Base-by-base conservation (phyloP, 2,113 vertebrate species). In the Cyanoramphus novaezelandiae region DNA sequence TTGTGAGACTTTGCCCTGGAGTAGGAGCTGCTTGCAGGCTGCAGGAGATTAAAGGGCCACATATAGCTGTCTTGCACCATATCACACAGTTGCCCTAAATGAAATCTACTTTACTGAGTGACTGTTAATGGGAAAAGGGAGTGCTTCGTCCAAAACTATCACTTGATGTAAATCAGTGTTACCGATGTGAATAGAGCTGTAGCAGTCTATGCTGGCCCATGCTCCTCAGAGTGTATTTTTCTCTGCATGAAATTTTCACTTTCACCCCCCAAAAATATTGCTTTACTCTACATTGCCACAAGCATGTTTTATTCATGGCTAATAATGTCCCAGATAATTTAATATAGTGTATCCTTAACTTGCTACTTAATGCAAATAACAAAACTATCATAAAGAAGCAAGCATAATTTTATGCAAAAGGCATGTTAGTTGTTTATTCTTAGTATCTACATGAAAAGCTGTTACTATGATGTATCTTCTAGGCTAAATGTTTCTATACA, bases 281-380 rank as follows among this genome's bases (percentile, higher is more conserved):
- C 9, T 88, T 44, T 75, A 63, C 6, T 65, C 44, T 49, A 57
- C 31, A 35, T 83, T 90, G 59, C 15, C n/a, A 74, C 78, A 83
- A 70, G 1, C 28, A 92, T 89, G 83, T 90, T 93, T 95, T 92
- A 95, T 95, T 93, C 91, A 96, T 96, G 39, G 50, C 59, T 92
- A 92, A 71, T 90, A 72, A 70, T 55, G 28, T 50, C 27, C 33
- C 50, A 31, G 39, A 19, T 92, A 85, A 84, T 70, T 72, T 83
- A 67, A 57, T 79, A 52, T 59, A 71, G 50, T 47, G 20, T 75
- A 82, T 65, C 39, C 77, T 63, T 89, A 91, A 78, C 50, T 96
- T 84, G 50, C 12, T 68, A 15, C 64, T 87, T 89, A 78, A 86
- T 78, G 72, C 43, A 93, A 96, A 86, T 64, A 87, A 52, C 13